Conservation (phyloP, 2,113 vertebrate species). For the Chionomys nivalis region DNA sequence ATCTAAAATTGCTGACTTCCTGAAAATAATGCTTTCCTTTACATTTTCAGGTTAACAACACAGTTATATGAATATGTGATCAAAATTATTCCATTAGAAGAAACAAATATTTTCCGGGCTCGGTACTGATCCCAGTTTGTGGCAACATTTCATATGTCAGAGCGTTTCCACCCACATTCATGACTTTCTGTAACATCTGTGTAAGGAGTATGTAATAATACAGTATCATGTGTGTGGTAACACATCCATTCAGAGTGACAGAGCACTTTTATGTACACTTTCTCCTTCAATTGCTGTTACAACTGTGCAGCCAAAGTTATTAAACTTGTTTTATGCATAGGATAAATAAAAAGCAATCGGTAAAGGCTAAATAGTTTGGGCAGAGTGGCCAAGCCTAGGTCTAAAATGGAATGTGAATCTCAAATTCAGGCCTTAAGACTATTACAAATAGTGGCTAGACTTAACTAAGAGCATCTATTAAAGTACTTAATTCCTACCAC, state of each 20-base stretch:
- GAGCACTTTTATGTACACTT: background rate
- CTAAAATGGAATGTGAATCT: background rate
- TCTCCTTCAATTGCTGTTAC: background rate
- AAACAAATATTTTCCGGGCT: constrained; percentile 15
- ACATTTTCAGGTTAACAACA: constrained; percentile 50
- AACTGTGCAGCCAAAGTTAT: background rate
- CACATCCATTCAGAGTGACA: background rate
- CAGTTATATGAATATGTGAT: constrained; percentile 44
- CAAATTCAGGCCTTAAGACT: background rate
- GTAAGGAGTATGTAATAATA: background rate
- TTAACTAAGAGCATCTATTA: background rate
- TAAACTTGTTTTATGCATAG: constrained; percentile 20
- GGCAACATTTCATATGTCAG: background rate
- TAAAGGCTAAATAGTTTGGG: background rate
- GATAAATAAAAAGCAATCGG: background rate
- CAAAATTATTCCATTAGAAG: constrained; percentile 37
- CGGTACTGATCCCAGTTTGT: background rate
- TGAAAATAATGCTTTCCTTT: background rate
- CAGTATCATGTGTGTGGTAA: background rate
- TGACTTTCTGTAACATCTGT: background rate
- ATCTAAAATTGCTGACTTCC: constrained; percentile 57
- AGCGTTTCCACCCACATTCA: constrained; percentile 1
- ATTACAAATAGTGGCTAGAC: background rate
- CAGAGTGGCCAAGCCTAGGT: background rate
- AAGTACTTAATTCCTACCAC: background rate